Evolutionary conservation across 2,797 vertebrate species (phyloP).

Genomic region (Taeniopygia guttata): DNA sequence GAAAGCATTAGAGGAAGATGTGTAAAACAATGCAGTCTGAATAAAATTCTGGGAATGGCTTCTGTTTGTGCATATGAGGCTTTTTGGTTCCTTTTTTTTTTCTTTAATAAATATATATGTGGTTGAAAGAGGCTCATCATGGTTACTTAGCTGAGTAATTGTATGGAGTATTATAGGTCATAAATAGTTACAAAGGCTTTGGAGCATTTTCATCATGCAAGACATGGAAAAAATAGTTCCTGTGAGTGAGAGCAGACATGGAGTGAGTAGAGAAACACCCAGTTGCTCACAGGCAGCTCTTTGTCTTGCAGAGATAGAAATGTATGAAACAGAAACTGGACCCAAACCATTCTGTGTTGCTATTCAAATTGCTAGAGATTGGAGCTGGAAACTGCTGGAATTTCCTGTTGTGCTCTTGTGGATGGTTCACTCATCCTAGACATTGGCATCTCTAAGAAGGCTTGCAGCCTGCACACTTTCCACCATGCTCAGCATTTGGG

Average conservation of each 20-base stretch:
- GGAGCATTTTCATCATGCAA: not conserved
- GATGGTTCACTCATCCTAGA: not conserved
- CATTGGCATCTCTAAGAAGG: not conserved
- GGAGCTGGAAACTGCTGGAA: not conserved
- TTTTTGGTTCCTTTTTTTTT: not conserved
- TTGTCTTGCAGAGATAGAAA: not conserved
- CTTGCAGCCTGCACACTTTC: not conserved
- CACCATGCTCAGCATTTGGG: not conserved
- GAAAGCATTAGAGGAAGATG: not conserved
- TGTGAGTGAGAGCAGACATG: not conserved
- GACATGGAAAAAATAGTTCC: not conserved
- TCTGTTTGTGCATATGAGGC: fast-evolving
- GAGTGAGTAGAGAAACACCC: not conserved
- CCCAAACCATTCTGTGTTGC: not conserved
- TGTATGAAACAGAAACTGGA: not conserved
- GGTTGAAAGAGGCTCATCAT: not conserved
- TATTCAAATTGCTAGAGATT: not conserved
- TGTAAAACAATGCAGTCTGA: not conserved
- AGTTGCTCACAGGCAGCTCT: not conserved
- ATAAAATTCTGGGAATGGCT: not conserved
- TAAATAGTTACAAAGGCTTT: not conserved
- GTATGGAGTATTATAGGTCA: not conserved
- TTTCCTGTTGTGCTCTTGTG: not conserved
- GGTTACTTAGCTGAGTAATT: not conserved
- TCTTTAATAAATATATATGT: not conserved